Evolutionary conservation across 2,888 invertebrate genomes (phyloP), one percentile per base, ranked within the genome.

Genomic region (Gari tellinella): DNA sequence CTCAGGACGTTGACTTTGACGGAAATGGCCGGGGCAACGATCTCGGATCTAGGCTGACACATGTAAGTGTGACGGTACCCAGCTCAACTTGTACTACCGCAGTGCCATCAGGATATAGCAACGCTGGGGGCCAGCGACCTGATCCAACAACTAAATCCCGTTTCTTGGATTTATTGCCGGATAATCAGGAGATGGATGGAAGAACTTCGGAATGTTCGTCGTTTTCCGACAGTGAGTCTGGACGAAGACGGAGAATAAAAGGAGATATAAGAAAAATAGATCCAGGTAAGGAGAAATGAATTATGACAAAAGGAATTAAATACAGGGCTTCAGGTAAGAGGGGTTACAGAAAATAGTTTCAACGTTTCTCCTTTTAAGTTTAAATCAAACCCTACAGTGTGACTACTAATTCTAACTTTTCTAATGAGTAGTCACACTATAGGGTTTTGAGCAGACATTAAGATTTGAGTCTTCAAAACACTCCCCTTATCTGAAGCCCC

Each of bases 51-150:
- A 60, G 67, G 17, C 55, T 84, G 40, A 81, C 86, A 15, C 84
- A 82, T 69, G 85, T 86, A 12, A 80, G 81, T 68, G 81, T 87
- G 14, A 80, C 81, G 7, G 77, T 86, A 8, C 85, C 84, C 1
- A 80, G 81, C 14, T 70, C 80, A 60, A 58, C 74, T 25, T 48
- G 45, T 38, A 49, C 60, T 53, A 58, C 53, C 17, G 23, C 76
- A 48, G 55, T 51, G 40, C 40, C 41, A 15, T 69, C 64, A n/a
- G 38, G 63, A 21, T 52, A 46, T 23, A 49, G 60, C 15, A 63
- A 65, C 25, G 52, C 56, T 52, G 53, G 57, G 25, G 52, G 72
- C 5, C 55, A 52, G 37, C 56, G 58, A 14, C 63, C 60, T 40
- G 41, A 51, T 15, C 52, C 41, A 0, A 40, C 41, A 43, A 21